Evolutionary conservation across 2,888 invertebrate species (phyloP).

Genomic region (Agrotis segetum): DNA sequence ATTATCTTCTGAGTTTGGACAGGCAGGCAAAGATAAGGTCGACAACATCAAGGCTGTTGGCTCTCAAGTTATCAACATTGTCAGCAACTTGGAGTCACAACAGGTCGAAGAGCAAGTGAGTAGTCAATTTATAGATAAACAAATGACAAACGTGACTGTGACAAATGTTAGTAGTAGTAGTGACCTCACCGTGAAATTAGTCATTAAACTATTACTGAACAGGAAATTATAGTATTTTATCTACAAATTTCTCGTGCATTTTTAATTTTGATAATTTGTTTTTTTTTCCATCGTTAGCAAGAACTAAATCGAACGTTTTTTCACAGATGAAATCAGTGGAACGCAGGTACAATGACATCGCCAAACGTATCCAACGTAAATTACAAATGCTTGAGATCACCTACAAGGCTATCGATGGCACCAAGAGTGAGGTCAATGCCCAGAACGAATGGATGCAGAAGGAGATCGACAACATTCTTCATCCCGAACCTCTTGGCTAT

Average conservation of each 20-base stretch:
- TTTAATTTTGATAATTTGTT: background rate
- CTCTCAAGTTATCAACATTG: slow-evolving; percentile 94
- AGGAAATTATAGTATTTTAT: slow-evolving; percentile 35
- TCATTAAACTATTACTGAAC: slow-evolving; percentile 25
- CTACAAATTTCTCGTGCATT: background rate
- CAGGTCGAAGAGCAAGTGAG: slow-evolving; percentile 96
- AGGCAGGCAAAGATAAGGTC: slow-evolving; percentile 93
- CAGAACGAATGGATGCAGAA: slow-evolving; percentile 95
- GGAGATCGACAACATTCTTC: slow-evolving; percentile 92
- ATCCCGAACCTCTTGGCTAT: slow-evolving; percentile 93
- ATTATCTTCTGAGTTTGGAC: slow-evolving; percentile 94
- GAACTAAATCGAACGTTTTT: slow-evolving; percentile 30
- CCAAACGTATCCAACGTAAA: slow-evolving; percentile 96
- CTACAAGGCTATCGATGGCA: slow-evolving; percentile 95
- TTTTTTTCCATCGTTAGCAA: slow-evolving; percentile 2
- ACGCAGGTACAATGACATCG: slow-evolving; percentile 95
- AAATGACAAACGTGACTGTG: slow-evolving; percentile 29
- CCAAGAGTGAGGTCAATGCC: slow-evolving; percentile 95
- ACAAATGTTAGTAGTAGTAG: slow-evolving; percentile 15
- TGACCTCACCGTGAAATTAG: slow-evolving; percentile 41
- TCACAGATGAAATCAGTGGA: slow-evolving; percentile 95
- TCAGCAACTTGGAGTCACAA: slow-evolving; percentile 97
- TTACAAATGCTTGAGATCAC: slow-evolving; percentile 96
- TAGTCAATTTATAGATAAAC: slow-evolving; percentile 48
- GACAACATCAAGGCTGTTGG: slow-evolving; percentile 93